A percentile compares a stretch with the other conserved stretches of the same genome.
These are phyloP conservation scores for Zaprionus gabonicus DNA, from an alignment of 1,140 invertebrate genomes.

Conservation along the genomic window DNA sequence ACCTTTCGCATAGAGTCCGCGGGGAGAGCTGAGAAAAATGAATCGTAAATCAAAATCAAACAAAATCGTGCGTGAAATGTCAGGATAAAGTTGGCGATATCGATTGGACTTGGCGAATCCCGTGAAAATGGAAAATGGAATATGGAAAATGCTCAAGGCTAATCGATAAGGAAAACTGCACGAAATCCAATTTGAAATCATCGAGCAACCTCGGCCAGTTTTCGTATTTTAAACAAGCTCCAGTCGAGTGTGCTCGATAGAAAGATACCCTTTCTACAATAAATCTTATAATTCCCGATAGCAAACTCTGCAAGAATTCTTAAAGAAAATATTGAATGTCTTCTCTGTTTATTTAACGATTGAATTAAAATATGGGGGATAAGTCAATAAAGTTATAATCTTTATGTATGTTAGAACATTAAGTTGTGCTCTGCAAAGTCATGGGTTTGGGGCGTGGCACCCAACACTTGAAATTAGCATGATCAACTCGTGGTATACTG, in stretches of 20 bases:
- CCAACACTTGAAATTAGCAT: too few species aligned
- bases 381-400: neutral
- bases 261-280: too few species aligned
- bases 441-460: too few species aligned
- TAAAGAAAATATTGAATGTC: too few species aligned
- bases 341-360: too few species aligned
- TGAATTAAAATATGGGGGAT: neutral
- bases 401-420: too few species aligned
- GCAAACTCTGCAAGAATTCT: too few species aligned
- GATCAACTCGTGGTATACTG: too few species aligned
- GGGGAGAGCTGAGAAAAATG: neutral
- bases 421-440: too few species aligned
- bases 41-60: conserved; percentile 43
- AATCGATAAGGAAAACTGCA: neutral
- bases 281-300: too few species aligned
- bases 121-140: neutral
- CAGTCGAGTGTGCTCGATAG: too few species aligned
- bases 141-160: neutral
- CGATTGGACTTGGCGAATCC: neutral
- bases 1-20: conserved; percentile 30
- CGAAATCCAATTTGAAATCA: neutral
- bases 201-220: neutral
- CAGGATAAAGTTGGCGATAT: conserved; percentile 4
- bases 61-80: conserved; percentile 41
- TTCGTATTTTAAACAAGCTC: neutral